These are phyloP conservation scores for Pycnomerus fuliginosus DNA, from an alignment of 2,888 invertebrate species.

Conservation along the genomic window DNA sequence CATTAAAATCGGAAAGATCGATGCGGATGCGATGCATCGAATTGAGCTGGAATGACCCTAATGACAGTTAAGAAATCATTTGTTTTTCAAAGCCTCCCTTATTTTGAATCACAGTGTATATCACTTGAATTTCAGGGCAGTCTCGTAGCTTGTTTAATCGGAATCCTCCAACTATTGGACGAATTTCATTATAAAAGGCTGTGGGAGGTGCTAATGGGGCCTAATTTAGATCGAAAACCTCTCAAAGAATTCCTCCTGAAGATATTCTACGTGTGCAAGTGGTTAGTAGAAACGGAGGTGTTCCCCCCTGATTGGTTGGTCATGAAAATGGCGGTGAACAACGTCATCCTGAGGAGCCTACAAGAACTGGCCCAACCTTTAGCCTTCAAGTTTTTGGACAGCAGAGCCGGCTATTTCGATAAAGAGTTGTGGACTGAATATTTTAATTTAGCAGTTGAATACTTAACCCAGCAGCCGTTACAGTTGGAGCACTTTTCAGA, in stretches of 20 bases:
- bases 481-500: slow-evolving; percentile 82
- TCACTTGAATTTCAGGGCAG: slow-evolving; percentile 68
- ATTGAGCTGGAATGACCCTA: no score
- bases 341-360: slow-evolving; percentile 78
- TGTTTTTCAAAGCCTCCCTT: no score
- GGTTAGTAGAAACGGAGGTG: slow-evolving; percentile 76
- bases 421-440: slow-evolving; percentile 71
- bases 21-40: no score
- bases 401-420: slow-evolving; percentile 72
- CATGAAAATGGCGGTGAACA: slow-evolving; percentile 84
- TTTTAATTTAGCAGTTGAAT: slow-evolving; percentile 77
- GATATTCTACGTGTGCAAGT: slow-evolving; percentile 77
- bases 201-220: slow-evolving; percentile 77
- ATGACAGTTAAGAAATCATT: no score
- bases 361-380: slow-evolving; percentile 88
- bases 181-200: slow-evolving; percentile 85
- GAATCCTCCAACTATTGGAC: slow-evolving; percentile 81
- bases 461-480: slow-evolving; percentile 76
- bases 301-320: slow-evolving; percentile 91
- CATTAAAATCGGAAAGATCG: no score
- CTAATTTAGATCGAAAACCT: slow-evolving; percentile 71
- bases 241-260: slow-evolving; percentile 83
- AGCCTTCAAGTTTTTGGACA: slow-evolving; percentile 76
- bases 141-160: slow-evolving; percentile 83
- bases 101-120: no score